Base-by-base conservation (phyloP, 2,113 vertebrate genomes). In the Chamaetylas fuelleborni region DNA sequence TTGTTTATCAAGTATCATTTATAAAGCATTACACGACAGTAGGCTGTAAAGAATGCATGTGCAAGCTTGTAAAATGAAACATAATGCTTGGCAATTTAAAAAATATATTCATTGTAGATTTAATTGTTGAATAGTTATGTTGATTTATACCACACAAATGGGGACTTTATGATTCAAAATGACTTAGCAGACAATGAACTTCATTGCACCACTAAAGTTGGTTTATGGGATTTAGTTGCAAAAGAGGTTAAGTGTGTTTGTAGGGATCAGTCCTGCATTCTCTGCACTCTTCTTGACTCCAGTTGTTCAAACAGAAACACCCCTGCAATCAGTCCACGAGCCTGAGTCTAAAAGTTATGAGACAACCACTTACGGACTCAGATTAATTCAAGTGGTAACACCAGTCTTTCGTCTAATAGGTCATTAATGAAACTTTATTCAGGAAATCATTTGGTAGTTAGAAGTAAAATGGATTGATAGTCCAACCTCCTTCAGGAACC, bases 1-100 rank as follows among this genome's bases (percentile, higher is more conserved):
- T 96, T 97, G 91, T 96, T 97, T 95, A 94, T 94, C 86, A 96
- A 91, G 60, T 95, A 72, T 96, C 65, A 96, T 96, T 97, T 97
- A 95, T 91, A 97, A 97, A 97, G 88, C 97, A 96, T 95, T 96
- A 96, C 86, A 86, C 69, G 93, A 97, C 96, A 94, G 85, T 94
- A 81, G 93, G 92, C 89, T 95, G 93, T 96, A 96, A 97, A 96
- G 94, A 94, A 95, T 92, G 65, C n/a, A 90, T 64, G 45, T 57
- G 45, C 81, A 91, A 94, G 89, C 71, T 97, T 97, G 70, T 96
- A 96, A 97, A 97, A 97, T 92, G 77, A 97, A 97, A 94, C 81
- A 89, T 93, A 96, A 95, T 90, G 82, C 54, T 93, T 92, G 64
- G 74, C 93, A 95, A 97, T 96, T 96, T 90, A 82, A 96, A 96